Base-by-base conservation (phyloP, 1,140 invertebrate species). In the Drosophila eugracilis region DNA sequence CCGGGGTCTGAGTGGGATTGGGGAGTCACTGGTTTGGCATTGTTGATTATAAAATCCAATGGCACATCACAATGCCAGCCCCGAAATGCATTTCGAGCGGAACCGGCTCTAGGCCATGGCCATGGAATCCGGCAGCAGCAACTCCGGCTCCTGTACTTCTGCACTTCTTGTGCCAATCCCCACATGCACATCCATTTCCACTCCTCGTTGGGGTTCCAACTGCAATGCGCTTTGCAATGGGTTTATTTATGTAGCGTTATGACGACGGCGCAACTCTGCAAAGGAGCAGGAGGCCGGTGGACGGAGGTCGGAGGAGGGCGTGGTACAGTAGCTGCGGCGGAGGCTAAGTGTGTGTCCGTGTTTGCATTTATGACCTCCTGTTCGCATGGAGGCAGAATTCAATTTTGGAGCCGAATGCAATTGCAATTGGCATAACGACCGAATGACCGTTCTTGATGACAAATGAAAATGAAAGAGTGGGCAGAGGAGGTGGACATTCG, bases 11-110 rank as follows among this genome's bases (percentile, higher is more conserved):
- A 45, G 36, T 62, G 47, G 41, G 47, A 9, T 37, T 32, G 26
- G 44, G 47, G 53, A 48, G 72, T 69, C 72, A 58, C 55, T 81
- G 78, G 83, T 78, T 78, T 81, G 83, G 60, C 83, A 78, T 83
- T 89, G 78, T 88, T 89, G 78, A 89, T 88, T 88, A 88, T 88
- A 88, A 88, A 88, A 88, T 78, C 75, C 60, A 88, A 88, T 88
- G 60, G 69, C 69, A 77, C 74, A 60, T 75, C 79, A 71, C 75
- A 84, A 71, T 78, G 79, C 77, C 71, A 52, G 44, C 28, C 47
- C 47, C 47, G 53, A 76, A 79, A 75, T 79, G 74, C 81, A 76
- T 80, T 77, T 66, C 50, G 49, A 80, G 73, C 60, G 55, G 65
- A 63, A 79, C 60, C 63, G 57, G 45, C 73, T 75, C 30, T 57